A percentile compares a stretch with the other conserved stretches of the same genome.
Conservation (phyloP, 2,888 invertebrate species). For the Rotaria socialis region DNA sequence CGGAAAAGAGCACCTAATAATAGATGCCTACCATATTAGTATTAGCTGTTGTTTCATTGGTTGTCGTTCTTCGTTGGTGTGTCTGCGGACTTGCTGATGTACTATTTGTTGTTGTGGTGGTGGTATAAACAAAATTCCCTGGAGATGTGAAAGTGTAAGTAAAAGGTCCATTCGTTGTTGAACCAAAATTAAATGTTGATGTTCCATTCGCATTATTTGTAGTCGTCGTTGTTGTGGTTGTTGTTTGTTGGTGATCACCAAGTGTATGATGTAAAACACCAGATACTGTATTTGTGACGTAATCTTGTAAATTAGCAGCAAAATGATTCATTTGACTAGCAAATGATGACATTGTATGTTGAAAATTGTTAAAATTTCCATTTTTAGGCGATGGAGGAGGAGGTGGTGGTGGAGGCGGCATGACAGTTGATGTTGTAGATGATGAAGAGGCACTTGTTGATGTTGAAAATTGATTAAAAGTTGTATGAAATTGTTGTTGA, state of each 20-base stretch:
- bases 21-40: neutral
- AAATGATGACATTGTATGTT: slow-evolving; percentile 34
- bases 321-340: slow-evolving; percentile 38
- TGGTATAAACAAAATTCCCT: slow-evolving; percentile 21
- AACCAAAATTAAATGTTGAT: slow-evolving; percentile 32
- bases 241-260: slow-evolving; percentile 27
- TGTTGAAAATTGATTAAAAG: slow-evolving; percentile 1
- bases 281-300: slow-evolving; percentile 29
- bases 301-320: slow-evolving; percentile 35
- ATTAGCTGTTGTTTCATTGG: neutral
- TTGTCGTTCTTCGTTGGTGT: neutral
- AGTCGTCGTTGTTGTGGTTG: neutral
- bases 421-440: neutral
- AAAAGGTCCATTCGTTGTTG: slow-evolving; percentile 10
- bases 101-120: slow-evolving; percentile 6
- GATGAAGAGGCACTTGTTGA: slow-evolving; percentile 32
- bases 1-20: too few relatives aligned
- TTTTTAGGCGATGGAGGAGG: neutral
- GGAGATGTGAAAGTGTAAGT: slow-evolving; percentile 16
- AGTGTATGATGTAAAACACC: slow-evolving; percentile 30
- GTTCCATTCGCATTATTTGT: slow-evolving; percentile 25
- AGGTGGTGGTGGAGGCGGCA: neutral
- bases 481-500: neutral
- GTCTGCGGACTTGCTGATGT: neutral
- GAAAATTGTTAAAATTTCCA: slow-evolving; percentile 20